phyloP scores from a whole-genome alignment of 2,888 invertebrate genomes.

The Orthosia gothica region DNA sequence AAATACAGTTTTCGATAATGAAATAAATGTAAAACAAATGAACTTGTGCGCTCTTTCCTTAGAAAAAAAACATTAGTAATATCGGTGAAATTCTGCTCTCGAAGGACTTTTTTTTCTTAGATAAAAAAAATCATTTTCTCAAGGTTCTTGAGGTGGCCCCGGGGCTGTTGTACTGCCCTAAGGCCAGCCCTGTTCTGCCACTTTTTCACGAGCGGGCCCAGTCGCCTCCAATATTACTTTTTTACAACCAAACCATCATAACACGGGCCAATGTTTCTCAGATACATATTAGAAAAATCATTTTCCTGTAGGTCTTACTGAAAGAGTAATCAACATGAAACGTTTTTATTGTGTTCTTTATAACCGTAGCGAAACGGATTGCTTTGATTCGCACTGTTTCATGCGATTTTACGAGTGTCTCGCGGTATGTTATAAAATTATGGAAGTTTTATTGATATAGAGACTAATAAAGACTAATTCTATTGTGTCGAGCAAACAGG shows the following conservation, averaged over 20 bases:
- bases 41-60: no score
- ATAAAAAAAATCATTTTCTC: no score
- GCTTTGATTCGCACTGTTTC: conserved; percentile 58
- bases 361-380: conserved; percentile 53
- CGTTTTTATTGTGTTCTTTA: conserved; percentile 63
- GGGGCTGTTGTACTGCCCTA: no score
- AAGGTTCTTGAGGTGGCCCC: no score
- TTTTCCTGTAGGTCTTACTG: conserved; percentile 68
- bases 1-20: no score
- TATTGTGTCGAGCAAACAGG: conserved; percentile 46
- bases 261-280: conserved; percentile 73
- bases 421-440: conserved; percentile 49
- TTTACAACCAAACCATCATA: conserved; percentile 81
- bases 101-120: no score
- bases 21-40: no score
- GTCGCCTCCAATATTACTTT: conserved; percentile 79
- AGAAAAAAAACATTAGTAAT: no score
- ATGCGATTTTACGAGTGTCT: conserved; percentile 61
- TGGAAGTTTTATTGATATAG: conserved; percentile 55
- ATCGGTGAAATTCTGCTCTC: no score
- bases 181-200: no score
- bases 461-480: conserved; percentile 54
- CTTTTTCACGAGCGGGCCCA: conserved; percentile 78
- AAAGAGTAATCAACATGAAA: conserved; percentile 67
- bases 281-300: conserved; percentile 75